Evolutionary conservation across 2,113 vertebrate species (phyloP).

Genomic region (Hippotragus niger): DNA sequence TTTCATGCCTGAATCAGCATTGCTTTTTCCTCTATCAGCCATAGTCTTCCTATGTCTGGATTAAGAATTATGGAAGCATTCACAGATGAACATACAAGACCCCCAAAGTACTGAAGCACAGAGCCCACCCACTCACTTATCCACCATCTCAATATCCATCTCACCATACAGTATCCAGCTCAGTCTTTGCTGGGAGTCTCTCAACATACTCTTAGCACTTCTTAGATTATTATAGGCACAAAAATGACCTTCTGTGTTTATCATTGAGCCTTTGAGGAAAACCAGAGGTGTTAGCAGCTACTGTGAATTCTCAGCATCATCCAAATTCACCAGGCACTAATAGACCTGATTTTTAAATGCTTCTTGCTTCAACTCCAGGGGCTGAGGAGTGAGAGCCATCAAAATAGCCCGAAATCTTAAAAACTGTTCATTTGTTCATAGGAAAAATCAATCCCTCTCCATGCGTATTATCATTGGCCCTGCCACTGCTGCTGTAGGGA

Average conservation of each 20-base stretch:
- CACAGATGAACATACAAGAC: not conserved
- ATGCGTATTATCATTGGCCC: slow-evolving; percentile 30
- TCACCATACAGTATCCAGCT: not conserved
- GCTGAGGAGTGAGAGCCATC: not conserved
- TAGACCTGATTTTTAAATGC: slow-evolving; percentile 37
- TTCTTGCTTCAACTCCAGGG: slow-evolving; percentile 31
- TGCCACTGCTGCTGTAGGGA: slow-evolving; percentile 38
- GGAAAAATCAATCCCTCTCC: slow-evolving; percentile 58
- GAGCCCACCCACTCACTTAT: not conserved
- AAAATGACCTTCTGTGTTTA: not conserved
- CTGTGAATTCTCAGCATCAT: not conserved
- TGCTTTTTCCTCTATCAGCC: not conserved
- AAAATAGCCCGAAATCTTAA: slow-evolving; percentile 61
- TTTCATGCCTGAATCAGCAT: slow-evolving; percentile 19
- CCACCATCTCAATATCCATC: not conserved
- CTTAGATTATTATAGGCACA: not conserved
- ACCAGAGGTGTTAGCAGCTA: not conserved
- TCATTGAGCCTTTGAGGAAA: slow-evolving; percentile 18
- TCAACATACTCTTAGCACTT: not conserved
- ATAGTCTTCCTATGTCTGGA: not conserved
- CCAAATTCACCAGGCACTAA: slow-evolving; percentile 14
- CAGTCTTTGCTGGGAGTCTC: not conserved
- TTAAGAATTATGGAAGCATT: not conserved
- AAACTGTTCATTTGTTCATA: slow-evolving; percentile 45
- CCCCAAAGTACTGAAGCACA: not conserved